These are phyloP conservation scores for Orthonyx spaldingii DNA, from an alignment of 2,113 vertebrate genomes.

Conservation along the genomic window DNA sequence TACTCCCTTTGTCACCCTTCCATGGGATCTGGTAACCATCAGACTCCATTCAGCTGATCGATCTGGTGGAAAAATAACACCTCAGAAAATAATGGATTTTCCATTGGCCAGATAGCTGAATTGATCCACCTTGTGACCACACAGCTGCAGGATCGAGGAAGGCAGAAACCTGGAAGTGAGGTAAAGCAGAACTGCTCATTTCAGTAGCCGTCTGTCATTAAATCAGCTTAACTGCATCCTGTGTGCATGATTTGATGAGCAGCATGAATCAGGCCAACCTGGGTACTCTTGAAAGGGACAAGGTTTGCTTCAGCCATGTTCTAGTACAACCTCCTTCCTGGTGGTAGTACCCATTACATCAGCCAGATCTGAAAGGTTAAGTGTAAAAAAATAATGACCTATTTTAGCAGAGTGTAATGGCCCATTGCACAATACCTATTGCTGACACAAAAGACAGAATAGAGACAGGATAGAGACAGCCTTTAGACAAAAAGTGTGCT, in stretches of 20 bases:
- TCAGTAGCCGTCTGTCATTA: background rate
- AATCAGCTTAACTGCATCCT: background rate
- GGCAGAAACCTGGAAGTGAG: background rate
- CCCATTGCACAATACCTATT: background rate
- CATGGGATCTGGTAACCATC: background rate
- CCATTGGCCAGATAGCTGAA: background rate
- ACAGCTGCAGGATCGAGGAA: background rate
- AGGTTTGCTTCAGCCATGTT: background rate
- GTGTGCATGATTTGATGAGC: background rate
- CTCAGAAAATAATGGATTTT: constrained; percentile 34
- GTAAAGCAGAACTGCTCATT: background rate
- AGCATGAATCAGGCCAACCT: fast-evolving
- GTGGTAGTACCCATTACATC: background rate
- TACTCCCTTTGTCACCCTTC: background rate
- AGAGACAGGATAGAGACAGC: background rate
- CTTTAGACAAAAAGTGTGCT: background rate
- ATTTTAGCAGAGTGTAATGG: background rate
- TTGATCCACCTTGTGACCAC: constrained; percentile 16
- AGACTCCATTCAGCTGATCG: background rate
- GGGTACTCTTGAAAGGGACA: background rate
- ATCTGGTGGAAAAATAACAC: constrained; percentile 7
- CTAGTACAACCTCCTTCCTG: background rate
- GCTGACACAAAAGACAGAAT: background rate
- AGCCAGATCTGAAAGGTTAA: background rate
- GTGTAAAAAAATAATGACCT: background rate